Conservation (phyloP, 1,140 invertebrate genomes). For the Rhynchophorus ferrugineus region DNA sequence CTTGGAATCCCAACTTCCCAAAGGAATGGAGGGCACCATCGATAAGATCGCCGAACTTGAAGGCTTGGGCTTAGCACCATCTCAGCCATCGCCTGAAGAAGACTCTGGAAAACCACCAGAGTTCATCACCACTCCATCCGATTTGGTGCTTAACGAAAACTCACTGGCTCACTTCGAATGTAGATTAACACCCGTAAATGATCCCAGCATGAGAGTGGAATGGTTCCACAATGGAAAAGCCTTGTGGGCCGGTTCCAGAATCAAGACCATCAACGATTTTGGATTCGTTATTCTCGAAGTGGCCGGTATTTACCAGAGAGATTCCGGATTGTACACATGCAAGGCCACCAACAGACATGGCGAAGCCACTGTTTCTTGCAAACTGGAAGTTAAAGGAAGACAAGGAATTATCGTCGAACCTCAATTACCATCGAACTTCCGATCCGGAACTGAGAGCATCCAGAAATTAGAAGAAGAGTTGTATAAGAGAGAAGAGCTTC, state of each 20-base stretch:
- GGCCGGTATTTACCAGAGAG: constrained; percentile 77
- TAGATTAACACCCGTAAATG: constrained; percentile 79
- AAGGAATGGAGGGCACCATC: constrained; percentile 87
- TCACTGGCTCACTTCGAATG: constrained; percentile 89
- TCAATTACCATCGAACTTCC: constrained; percentile 80
- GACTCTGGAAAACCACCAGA: constrained; percentile 85
- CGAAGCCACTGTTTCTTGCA: constrained; percentile 79
- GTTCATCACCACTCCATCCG: constrained; percentile 81
- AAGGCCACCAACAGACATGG: constrained; percentile 87
- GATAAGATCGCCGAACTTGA: constrained; percentile 90
- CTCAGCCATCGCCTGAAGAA: constrained; percentile 59
- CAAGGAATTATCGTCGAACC: constrained; percentile 85
- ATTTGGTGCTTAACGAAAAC: constrained; percentile 80
- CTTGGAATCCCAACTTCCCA: constrained; percentile 82
- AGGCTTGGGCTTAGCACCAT: constrained; percentile 63
- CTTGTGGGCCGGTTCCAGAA: constrained; percentile 74
- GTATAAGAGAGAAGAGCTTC: constrained; percentile 77
- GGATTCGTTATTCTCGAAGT: constrained; percentile 90
- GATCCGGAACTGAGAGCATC: constrained; percentile 78
- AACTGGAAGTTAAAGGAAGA: constrained; percentile 73
- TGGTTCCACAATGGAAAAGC: constrained; percentile 96
- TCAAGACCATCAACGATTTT: constrained; percentile 90
- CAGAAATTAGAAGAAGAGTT: constrained; percentile 84
- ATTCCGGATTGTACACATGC: constrained; percentile 84
- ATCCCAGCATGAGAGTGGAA: constrained; percentile 87